Base-by-base conservation (phyloP, 2,113 vertebrate species). In the Actenoides lindsayi region DNA sequence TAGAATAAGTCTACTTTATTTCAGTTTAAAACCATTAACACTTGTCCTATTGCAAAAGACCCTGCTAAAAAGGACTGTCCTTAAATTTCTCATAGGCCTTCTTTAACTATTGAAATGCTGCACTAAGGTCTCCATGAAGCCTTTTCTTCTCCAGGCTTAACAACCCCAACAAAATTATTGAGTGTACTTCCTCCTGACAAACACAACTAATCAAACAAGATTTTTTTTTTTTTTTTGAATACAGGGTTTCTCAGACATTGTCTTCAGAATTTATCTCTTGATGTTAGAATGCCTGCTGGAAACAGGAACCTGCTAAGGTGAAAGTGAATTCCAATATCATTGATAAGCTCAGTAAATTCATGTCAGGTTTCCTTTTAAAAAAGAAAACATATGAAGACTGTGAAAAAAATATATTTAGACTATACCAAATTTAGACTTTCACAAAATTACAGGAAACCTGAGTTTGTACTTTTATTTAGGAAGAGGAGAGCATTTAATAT, bases 371-470 rank as follows among this genome's bases (percentile, higher is more conserved):
- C 18, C 37, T 64, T 89, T 73, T 10, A 41, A 30, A 64, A 90
- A 83, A 75, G 8, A 74, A 85, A 88, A 74, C 7, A 37, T 44
- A 75, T 6, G n/a, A 62, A 70, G 25, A 65, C 30, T 20, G 30
- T 27, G 10, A 88, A 71, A 2, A 21, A 94, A 83, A 16, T 21
- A 5, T 67, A 75, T 67, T 75, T 62, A 75, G 46, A 71, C 3
- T 0, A 0, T 21, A 63, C 7, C 7, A 75, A 54, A 16, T 64
- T n/a, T 50, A 13, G 48, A 63, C 3, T 53, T 8, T 9, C 46
- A 59, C 37, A 1, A 92, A 60, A 77, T 54, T 53, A 50, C 4
- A 77, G 33, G 1, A 31, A 89, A 81, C 27, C 35, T 33, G 21
- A 85, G 30, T 14, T 1, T 15, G 27, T 35, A 33, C 3, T 64